Evolutionary conservation across 2,888 invertebrate species (phyloP).

Genomic region (Eilema caniola): DNA sequence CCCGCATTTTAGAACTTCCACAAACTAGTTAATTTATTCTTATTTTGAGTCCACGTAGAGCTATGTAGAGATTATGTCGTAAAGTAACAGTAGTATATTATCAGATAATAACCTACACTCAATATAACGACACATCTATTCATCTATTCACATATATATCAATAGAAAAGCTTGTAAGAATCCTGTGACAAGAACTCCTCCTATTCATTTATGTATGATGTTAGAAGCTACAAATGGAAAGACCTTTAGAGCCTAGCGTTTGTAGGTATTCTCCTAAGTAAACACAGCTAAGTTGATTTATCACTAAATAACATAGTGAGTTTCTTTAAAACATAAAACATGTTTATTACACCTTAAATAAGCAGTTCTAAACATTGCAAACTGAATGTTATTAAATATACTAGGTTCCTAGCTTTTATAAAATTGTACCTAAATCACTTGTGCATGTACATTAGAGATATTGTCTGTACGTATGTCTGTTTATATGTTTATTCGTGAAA

Average conservation of each 20-base stretch:
- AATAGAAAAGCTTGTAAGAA: not conserved
- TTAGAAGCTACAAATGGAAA: not conserved
- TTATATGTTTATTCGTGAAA: no score
- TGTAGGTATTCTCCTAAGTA: not conserved
- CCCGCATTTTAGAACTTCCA: no score
- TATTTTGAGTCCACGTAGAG: not conserved
- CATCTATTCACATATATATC: not conserved
- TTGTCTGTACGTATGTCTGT: no score
- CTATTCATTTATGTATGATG: not conserved
- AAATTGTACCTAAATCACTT: no score
- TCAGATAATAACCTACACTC: not conserved
- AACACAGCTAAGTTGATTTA: not conserved
- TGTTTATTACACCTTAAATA: not conserved
- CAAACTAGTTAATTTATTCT: not conserved
- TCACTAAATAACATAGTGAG: not conserved
- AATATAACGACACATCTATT: not conserved
- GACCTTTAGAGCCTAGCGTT: not conserved
- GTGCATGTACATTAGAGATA: no score
- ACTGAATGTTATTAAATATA: conserved; percentile 2
- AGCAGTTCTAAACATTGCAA: not conserved
- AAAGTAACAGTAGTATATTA: not conserved
- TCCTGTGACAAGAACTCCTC: not conserved
- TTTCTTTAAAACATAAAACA: conserved; percentile 6
- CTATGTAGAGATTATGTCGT: not conserved
- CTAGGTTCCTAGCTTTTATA: no score